A percentile compares a stretch with the other conserved stretches of the same genome.
phyloP scores from a whole-genome alignment of 2,113 vertebrate species.

The Percina caprodes region DNA sequence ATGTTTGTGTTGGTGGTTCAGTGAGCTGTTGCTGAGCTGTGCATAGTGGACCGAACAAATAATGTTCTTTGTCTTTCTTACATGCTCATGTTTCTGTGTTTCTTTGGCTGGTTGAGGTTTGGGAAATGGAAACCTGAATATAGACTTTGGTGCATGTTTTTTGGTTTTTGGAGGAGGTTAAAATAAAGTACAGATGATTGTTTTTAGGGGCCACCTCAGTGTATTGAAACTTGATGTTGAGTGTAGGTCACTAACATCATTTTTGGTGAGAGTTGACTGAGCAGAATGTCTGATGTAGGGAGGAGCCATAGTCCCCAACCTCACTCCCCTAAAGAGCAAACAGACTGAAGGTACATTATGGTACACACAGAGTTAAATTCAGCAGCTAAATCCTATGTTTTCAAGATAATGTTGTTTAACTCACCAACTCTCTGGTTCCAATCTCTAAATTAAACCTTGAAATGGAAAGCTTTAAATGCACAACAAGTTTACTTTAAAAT shows the following conservation, averaged over 20 bases:
- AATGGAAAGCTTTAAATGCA: background rate
- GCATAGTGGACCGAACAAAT: slow-evolving; percentile 57
- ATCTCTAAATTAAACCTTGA: no score
- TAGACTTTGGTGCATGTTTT: background rate
- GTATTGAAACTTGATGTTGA: slow-evolving; percentile 20
- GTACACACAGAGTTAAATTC: slow-evolving; percentile 8
- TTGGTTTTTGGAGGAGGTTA: slow-evolving; percentile 5
- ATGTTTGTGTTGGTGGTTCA: slow-evolving; percentile 61
- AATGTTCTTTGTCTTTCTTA: slow-evolving; percentile 56
- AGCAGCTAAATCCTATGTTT: background rate
- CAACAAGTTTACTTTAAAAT: background rate
- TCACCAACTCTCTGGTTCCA: background rate
- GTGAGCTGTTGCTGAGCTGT: slow-evolving; percentile 30
- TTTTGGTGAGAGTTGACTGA: slow-evolving; percentile 6
- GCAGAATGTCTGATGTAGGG: slow-evolving; percentile 4
- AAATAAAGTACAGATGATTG: slow-evolving; percentile 15
- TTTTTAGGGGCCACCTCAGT: background rate
- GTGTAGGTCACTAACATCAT: slow-evolving; percentile 1
- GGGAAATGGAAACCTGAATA: slow-evolving; percentile 31
- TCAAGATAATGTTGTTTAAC: background rate
- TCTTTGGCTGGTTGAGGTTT: slow-evolving; percentile 41
- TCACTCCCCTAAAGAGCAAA: background rate
- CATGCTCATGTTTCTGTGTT: slow-evolving; percentile 34
- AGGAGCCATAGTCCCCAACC: background rate
- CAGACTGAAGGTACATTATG: background rate